Conservation (phyloP, 2,113 vertebrate species). For the Mungos mungo region DNA sequence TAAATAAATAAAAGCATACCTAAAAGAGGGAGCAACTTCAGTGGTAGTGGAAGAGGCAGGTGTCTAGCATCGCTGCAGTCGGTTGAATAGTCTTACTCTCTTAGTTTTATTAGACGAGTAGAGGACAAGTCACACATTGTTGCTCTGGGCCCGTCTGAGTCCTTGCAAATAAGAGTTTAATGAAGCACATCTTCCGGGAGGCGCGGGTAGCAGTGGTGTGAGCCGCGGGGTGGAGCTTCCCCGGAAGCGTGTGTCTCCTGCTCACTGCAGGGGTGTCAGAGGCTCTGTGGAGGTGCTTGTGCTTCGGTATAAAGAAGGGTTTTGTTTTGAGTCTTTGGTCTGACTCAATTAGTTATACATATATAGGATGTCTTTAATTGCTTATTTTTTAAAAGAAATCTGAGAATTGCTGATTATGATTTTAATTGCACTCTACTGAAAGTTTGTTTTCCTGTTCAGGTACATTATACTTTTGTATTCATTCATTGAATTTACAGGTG, state of each 20-base stretch:
- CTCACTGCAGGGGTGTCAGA: background rate
- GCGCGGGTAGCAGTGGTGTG: background rate
- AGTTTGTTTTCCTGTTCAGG: background rate
- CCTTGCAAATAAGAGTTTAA: background rate
- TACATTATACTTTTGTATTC: background rate
- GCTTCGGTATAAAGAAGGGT: background rate
- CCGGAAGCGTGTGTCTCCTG: background rate
- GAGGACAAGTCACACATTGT: background rate
- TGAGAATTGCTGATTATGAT: background rate
- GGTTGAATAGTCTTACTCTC: background rate
- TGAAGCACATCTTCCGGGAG: background rate
- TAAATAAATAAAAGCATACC: background rate
- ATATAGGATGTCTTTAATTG: background rate
- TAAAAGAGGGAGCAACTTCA: background rate
- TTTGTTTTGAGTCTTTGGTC: background rate
- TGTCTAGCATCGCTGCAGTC: background rate
- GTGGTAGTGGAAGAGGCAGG: background rate
- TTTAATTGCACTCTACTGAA: background rate
- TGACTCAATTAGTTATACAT: background rate
- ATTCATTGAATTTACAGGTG: slow-evolving; percentile 83
- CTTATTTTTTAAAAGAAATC: background rate
- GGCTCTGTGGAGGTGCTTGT: background rate
- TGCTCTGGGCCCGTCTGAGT: background rate
- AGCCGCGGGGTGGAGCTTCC: background rate
- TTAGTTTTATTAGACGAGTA: background rate